Evolutionary conservation across 2,113 vertebrate genomes (phyloP).

Genomic region (Microcebus griseorufus): DNA sequence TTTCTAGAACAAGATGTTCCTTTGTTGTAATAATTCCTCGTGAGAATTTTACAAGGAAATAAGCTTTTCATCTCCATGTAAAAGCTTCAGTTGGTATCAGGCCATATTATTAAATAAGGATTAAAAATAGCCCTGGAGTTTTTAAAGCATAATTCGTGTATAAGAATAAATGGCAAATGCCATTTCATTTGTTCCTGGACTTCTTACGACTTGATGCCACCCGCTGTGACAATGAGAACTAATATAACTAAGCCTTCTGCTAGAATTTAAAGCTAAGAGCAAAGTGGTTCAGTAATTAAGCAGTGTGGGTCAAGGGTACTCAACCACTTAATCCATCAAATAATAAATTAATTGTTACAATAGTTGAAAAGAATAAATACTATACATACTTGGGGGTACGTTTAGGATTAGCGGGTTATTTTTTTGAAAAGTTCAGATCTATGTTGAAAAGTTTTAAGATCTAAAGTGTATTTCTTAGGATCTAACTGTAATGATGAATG

Average conservation of each 20-base stretch:
- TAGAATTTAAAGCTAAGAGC: neutral
- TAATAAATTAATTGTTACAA: neutral
- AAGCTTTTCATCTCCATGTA: conserved; percentile 75
- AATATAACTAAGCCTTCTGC: neutral
- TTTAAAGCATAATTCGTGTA: conserved; percentile 75
- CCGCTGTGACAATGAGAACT: neutral
- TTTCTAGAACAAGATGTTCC: conserved; percentile 76
- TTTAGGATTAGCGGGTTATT: neutral
- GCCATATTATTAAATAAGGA: conserved; percentile 84
- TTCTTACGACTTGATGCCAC: conserved; percentile 61
- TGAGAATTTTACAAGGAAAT: conserved; percentile 80
- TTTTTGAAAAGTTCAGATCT: neutral
- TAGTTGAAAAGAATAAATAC: neutral
- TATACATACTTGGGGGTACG: neutral
- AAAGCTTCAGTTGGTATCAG: conserved; percentile 75
- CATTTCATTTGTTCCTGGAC: conserved; percentile 50
- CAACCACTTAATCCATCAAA: neutral
- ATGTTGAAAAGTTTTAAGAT: neutral
- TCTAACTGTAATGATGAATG: neutral
- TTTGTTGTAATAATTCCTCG: conserved; percentile 85
- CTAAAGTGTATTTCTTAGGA: neutral
- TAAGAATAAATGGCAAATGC: conserved; percentile 73
- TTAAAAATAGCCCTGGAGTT: conserved; percentile 82
- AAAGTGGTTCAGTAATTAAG: neutral
- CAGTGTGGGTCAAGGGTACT: neutral